Evolutionary conservation across 2,888 invertebrate species (phyloP).

Genomic region (Melanchra persicariae): DNA sequence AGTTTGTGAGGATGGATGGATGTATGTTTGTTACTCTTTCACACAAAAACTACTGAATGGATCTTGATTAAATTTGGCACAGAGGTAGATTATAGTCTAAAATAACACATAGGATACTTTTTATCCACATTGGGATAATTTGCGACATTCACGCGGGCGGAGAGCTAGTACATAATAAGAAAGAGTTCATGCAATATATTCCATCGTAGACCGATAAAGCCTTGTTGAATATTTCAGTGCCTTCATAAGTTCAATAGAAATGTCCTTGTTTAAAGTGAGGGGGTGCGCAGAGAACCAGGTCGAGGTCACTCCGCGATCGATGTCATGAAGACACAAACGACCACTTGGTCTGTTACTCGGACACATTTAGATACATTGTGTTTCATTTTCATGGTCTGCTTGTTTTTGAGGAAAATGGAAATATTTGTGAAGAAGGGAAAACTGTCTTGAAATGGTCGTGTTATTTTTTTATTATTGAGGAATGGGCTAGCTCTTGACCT

Average conservation of each 20-base stretch:
- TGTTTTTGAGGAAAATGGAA: background rate
- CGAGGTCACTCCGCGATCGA: constrained; percentile 43
- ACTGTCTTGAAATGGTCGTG: background rate
- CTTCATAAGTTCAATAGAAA: constrained; percentile 27
- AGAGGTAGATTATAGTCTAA: no score
- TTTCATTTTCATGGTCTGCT: constrained; percentile 14
- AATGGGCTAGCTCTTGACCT: no score
- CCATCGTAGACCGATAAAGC: background rate
- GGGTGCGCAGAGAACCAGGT: constrained; percentile 27
- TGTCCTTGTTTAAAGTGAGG: constrained; percentile 38
- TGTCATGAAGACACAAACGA: constrained; percentile 33
- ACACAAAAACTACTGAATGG: no score
- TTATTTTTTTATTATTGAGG: no score
- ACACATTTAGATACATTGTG: constrained; percentile 17
- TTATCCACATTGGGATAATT: no score
- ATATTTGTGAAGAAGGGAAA: background rate
- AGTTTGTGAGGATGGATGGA: no score
- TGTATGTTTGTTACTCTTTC: no score
- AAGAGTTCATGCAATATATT: background rate
- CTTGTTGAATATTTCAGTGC: constrained; percentile 18
- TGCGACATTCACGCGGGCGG: no score
- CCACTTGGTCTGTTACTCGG: constrained; percentile 13
- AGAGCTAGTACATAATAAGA: no score
- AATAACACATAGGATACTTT: no score
- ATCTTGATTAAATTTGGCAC: no score